Percentiles rank a stretch among this genome's conserved stretches.
These are phyloP conservation scores for Megaptera novaeangliae DNA, from an alignment of 2,113 vertebrate genomes.

Conservation along the genomic window DNA sequence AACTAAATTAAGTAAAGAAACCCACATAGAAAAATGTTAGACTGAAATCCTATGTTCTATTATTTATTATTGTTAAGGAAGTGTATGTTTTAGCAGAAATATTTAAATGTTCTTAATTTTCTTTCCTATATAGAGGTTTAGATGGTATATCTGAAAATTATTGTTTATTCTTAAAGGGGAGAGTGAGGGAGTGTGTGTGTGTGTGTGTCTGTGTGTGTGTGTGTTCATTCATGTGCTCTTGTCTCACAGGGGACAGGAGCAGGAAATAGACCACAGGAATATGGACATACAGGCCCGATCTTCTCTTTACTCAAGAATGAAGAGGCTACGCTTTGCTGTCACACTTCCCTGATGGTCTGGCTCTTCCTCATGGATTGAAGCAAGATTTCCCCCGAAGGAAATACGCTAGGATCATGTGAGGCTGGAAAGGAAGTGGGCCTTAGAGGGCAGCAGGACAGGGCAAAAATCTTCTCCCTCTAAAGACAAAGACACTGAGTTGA, in stretches of 20 bases:
- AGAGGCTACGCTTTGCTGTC: background rate
- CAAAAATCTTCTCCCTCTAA: background rate
- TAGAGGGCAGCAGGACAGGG: background rate
- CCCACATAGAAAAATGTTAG: background rate
- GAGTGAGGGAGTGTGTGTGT: too few relatives aligned
- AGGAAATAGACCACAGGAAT: background rate
- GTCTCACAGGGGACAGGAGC: background rate
- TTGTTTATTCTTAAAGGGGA: background rate
- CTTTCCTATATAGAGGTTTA: background rate
- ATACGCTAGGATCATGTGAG: background rate
- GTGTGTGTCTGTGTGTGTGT: background rate
- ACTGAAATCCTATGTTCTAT: background rate
- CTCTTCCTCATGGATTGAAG: background rate
- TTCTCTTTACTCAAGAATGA: background rate
- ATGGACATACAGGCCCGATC: background rate
- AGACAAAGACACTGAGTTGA: background rate
- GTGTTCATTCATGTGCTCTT: background rate
- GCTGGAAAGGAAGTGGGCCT: background rate
- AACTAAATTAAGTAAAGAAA: constrained; percentile 29
- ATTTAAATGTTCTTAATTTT: constrained; percentile 8
- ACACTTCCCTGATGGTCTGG: background rate
- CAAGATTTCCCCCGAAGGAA: background rate
- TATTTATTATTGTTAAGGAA: background rate
- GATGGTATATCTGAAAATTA: background rate
- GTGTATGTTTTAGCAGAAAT: background rate